Evolutionary conservation across 2,888 invertebrate genomes (phyloP).

Genomic region (Cantharis rufa): DNA sequence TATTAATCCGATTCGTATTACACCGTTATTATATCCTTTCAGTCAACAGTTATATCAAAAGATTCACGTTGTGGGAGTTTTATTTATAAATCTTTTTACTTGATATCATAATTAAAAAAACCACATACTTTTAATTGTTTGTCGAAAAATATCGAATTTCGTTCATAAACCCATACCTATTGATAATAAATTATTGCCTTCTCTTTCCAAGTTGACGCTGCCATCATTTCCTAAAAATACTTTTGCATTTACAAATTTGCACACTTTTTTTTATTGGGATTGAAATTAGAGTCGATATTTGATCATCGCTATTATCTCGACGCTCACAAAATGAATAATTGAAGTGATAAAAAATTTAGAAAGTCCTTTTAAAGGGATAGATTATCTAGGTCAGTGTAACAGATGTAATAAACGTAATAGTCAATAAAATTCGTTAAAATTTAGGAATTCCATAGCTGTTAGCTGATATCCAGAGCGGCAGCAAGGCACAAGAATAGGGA

Average conservation of each 20-base stretch:
- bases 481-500: slow-evolving; percentile 37
- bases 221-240: neutral
- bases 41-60: slow-evolving; percentile 33
- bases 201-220: neutral
- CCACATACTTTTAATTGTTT: slow-evolving; percentile 21
- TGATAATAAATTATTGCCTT: neutral
- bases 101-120: slow-evolving; percentile 34
- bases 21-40: slow-evolving; percentile 33
- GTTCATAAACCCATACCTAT: slow-evolving; percentile 4
- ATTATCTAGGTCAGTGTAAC: neutral
- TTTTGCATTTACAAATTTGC: neutral
- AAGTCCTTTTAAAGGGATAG: neutral
- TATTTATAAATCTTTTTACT: slow-evolving; percentile 37
- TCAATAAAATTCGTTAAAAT: slow-evolving; percentile 31
- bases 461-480: slow-evolving; percentile 38
- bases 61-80: slow-evolving; percentile 41
- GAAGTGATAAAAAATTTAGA: neutral
- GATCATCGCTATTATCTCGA: neutral
- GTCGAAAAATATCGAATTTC: slow-evolving; percentile 34
- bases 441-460: slow-evolving; percentile 39
- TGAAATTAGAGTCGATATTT: neutral
- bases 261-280: neutral
- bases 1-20: slow-evolving; percentile 34
- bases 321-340: neutral
- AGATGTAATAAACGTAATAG: slow-evolving; percentile 9